Conservation (phyloP, 2,888 invertebrate genomes). For the Andrena marginata region DNA sequence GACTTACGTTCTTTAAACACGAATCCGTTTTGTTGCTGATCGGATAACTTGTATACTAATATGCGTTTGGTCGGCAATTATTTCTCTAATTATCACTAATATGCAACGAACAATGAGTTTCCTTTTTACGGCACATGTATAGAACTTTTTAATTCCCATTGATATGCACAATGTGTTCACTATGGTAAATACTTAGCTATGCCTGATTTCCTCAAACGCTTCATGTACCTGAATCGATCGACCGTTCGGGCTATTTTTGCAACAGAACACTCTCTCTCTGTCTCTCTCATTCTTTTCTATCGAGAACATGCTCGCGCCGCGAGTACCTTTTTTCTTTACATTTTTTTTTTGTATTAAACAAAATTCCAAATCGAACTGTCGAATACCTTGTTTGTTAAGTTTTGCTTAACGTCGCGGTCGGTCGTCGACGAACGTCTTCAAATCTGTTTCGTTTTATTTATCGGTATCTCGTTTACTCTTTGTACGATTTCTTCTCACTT, state of each 20-base stretch:
- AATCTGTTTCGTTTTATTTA: slow-evolving; percentile 40
- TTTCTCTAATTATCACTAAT: slow-evolving; percentile 82
- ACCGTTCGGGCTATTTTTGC: slow-evolving; percentile 83
- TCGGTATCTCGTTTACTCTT: slow-evolving; percentile 33
- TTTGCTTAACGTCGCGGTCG: slow-evolving; percentile 50
- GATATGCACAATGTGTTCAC: slow-evolving; percentile 85
- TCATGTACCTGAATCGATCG: slow-evolving; percentile 85
- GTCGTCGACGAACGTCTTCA: slow-evolving; percentile 40
- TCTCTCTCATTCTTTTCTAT: slow-evolving; percentile 76
- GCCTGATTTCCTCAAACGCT: slow-evolving; percentile 85
- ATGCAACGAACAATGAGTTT: slow-evolving; percentile 86
- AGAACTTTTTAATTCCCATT: slow-evolving; percentile 85
- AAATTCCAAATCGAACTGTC: slow-evolving; percentile 66
- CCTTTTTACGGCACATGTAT: slow-evolving; percentile 88
- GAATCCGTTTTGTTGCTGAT: slow-evolving; percentile 81
- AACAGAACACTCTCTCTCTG: slow-evolving; percentile 78
- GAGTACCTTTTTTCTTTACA: slow-evolving; percentile 60
- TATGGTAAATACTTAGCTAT: slow-evolving; percentile 85
- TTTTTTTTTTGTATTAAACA: slow-evolving; percentile 41
- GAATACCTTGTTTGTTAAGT: slow-evolving; percentile 65
- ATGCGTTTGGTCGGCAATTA: slow-evolving; percentile 80
- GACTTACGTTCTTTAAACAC: slow-evolving; percentile 81
- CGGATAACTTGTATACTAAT: slow-evolving; percentile 80
- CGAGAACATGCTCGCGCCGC: slow-evolving; percentile 73
- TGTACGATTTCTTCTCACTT: slow-evolving; percentile 29